These are phyloP conservation scores for Parnassius smintheus DNA, from an alignment of 2,888 invertebrate genomes.

Conservation along the genomic window DNA sequence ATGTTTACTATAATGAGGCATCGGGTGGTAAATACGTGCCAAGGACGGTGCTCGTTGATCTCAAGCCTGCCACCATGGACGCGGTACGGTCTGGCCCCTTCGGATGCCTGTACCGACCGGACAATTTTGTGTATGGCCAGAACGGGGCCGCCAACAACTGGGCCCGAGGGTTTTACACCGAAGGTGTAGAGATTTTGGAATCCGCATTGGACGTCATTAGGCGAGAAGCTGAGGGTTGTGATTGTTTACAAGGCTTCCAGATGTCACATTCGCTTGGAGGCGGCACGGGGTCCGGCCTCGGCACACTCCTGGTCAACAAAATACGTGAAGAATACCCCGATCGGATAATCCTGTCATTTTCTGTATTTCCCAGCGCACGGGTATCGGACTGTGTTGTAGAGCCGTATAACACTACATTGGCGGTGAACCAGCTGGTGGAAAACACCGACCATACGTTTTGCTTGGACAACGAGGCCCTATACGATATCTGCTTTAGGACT, in stretches of 20 bases:
- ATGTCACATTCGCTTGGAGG: conserved; percentile 86
- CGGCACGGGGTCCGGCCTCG: conserved; percentile 75
- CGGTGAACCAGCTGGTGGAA: conserved; percentile 91
- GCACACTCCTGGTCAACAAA: conserved; percentile 88
- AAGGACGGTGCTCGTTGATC: conserved; percentile 65
- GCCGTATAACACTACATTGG: conserved; percentile 92
- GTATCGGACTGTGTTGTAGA: conserved; percentile 84
- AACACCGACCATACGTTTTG: conserved; percentile 85
- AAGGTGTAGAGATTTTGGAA: conserved; percentile 93
- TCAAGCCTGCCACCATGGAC: conserved; percentile 85
- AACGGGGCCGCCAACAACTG: conserved; percentile 73
- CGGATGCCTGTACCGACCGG: conserved; percentile 92
- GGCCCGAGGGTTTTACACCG: conserved; percentile 92
- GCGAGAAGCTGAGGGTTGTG: conserved; percentile 93
- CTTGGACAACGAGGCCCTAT: conserved; percentile 86
- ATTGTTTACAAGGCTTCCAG: conserved; percentile 94
- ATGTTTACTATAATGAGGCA: conserved; percentile 89
- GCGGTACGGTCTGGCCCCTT: conserved; percentile 92
- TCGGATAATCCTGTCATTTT: conserved; percentile 90
- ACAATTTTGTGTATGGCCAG: conserved; percentile 91
- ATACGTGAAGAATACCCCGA: conserved; percentile 95
- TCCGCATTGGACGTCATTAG: conserved; percentile 90
- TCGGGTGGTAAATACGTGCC: conserved; percentile 74
- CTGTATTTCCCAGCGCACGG: conserved; percentile 90
- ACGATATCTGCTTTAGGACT: conserved; percentile 90